Base-by-base conservation (phyloP, 2,113 vertebrate genomes). In the Corythornis cristatus region DNA sequence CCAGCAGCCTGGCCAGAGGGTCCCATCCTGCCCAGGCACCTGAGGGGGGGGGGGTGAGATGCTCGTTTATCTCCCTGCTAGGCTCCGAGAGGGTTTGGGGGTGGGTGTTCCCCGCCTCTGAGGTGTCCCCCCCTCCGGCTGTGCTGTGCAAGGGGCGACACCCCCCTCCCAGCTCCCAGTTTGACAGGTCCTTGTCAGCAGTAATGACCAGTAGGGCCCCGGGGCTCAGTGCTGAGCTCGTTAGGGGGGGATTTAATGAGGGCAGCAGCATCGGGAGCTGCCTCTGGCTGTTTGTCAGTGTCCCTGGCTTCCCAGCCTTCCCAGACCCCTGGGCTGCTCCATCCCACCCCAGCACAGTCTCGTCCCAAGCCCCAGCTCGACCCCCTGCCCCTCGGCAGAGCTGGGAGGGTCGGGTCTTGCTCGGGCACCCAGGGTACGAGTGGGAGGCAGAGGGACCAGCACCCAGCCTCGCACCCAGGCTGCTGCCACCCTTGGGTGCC, bases 171-270 rank as follows among this genome's bases (percentile, higher is more conserved):
- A 5, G n/a, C 51, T 58, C 58, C 35, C 15, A 1, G 48, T 26
- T 45, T 88, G 95, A 75, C 80, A 93, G 80, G 46, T 94, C 82
- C 65, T 22, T 87, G 88, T 90, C 96, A 94, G 88, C 89, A 28
- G 26, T 94, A 93, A 96, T 91, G 95, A 94, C 92, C 87, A n/a
- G 86, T 53, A 58, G 85, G 93, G 95, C 95, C 93, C 88, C 91
- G 5, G 89, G 93, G 95, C 93, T 87, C 65, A 33, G 62, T 35
- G 78, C 75, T 51, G 50, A 93, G 95, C 93, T 96, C 72, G 68
- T 97, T 94, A 97, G 16, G 76, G 92, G 95, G 95, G 66, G 80
- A 93, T 88, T 93, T 93, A 93, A 96, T 90, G 96, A 95, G 94
- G 87, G 95, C 82, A 84, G 82, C 67, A 92, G 82, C 67, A 92